These are phyloP conservation scores for Eurosta solidaginis DNA, from an alignment of 1,140 invertebrate species.

Conservation along the genomic window DNA sequence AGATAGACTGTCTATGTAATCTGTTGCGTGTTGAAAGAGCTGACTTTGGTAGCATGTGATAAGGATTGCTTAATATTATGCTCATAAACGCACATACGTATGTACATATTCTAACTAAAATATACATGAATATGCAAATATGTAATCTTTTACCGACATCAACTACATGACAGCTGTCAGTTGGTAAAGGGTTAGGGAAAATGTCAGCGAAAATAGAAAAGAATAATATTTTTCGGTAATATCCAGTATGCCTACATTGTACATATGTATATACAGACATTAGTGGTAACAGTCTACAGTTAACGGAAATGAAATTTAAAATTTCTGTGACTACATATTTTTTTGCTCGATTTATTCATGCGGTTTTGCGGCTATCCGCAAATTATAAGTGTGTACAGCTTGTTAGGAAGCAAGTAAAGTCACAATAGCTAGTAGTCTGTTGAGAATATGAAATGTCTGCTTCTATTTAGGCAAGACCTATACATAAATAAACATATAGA, in stretches of 20 bases:
- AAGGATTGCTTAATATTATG: not conserved
- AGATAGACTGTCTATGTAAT: not conserved
- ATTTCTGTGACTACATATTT: not conserved
- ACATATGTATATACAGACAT: not conserved
- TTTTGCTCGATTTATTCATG: not conserved
- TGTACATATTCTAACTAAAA: not conserved
- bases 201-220: not conserved
- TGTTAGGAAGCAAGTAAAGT: not conserved
- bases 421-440: not conserved
- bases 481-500: too few relatives aligned
- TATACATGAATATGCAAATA: not conserved
- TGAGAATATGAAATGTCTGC: not conserved
- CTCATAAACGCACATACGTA: not conserved
- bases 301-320: constrained; percentile 23
- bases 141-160: too few relatives aligned
- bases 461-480: not conserved
- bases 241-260: not conserved
- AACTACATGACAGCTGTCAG: constrained; percentile 21
- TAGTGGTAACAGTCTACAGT: not conserved
- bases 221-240: too few relatives aligned
- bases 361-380: not conserved
- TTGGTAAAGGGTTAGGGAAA: not conserved
- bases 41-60: not conserved
- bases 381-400: constrained; percentile 7
- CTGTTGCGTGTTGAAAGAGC: not conserved